Evolutionary conservation across 2,888 invertebrate genomes (phyloP), one percentile per base, ranked within the genome.

Genomic region (Clostera curtula): DNA sequence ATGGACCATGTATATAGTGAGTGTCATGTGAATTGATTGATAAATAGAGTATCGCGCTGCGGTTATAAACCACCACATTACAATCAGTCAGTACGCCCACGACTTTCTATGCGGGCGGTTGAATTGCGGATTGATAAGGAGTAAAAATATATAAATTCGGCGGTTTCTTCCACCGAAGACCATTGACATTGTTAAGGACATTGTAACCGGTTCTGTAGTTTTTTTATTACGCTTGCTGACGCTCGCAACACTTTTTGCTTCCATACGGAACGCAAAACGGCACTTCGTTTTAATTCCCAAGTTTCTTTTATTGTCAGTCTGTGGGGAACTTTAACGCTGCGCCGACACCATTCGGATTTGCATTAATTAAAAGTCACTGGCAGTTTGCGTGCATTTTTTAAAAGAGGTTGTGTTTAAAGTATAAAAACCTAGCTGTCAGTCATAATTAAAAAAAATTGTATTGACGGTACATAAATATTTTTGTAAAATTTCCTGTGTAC

Each of bases 201-300:
- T 36, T 24, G 32, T 21, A 43, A 56, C 54, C 54, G 57, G 59
- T 61, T 51, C 24, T 11, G 28, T 29, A 29, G 26, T 37, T 27
- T 21, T 24, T 41, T 58, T 52, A 40, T 47, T 43, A 27, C 45
- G 33, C 37, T 28, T 38, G 50, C 50, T 51, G 51, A 43, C 43
- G 22, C 24, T 26, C 31, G 15, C 29, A 40, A 38, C 45, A 40
- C 37, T 41, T 48, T 51, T 42, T 43, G 36, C 26, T 50, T 29
- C 19, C 16, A 39, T 34, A 36, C 24, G 27, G 26, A 25, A 31
- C 31, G 44, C 36, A 24, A 34, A 53, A 49, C 48, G 43, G 34
- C 44, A 25, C 25, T 35, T 24, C 29, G 15, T 15, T 19, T 12
- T 24, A 24, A 29, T 29, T 31, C 31, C 17, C 15, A 19, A 15